Base-by-base conservation (phyloP, 2,113 vertebrate species). In the Sylvietta virens region DNA sequence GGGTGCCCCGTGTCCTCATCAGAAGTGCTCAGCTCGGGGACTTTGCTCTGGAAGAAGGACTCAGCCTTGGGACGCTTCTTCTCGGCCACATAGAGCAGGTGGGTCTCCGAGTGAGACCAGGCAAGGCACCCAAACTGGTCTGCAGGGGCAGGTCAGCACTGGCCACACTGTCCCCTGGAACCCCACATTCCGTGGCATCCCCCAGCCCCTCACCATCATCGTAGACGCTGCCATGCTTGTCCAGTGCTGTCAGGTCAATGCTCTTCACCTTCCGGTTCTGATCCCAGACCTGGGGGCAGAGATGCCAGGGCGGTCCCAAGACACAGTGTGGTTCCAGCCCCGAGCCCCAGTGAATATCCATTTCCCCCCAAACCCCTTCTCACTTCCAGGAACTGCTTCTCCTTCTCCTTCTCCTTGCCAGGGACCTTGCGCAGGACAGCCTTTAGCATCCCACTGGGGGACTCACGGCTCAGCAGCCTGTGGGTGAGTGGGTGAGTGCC, bases 31-130 rank as follows among this genome's bases (percentile, higher is more conserved):
- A 95, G 14, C 62, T 98, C 97, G 0, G 96, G 88, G 30, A 97
- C 92, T 97, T 97, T 98, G 84, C 95, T 98, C 98, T 99, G 98
- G 92, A 99, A 99, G 97, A 99, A 99, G n/a, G 99, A 99, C 94
- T 99, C 98, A 0, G 98, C 86, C 97, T 99, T 99, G 61, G 99
- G 98, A 56, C 98, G 98, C 94, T 99, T 99, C 98, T 98, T 99
- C 96, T 99, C 99, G 33, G 99, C 99, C 97, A 99, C 99, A 20
- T 99, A 99, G 77, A 99, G 94, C 65, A 99, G 98, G 88, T 99
- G 99, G 23, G 99, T 99, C 97, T 99, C 99, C 7, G 99, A 99
- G 96, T 99, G 99, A 3, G 99, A 99, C 99, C 99, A 99, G 83
- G 99, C 98, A 96, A 99, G 96, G 97, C 98, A 99, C 82, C 99